Evolutionary conservation across 1,140 invertebrate species (phyloP).

Genomic region (Andricus grossulariae): DNA sequence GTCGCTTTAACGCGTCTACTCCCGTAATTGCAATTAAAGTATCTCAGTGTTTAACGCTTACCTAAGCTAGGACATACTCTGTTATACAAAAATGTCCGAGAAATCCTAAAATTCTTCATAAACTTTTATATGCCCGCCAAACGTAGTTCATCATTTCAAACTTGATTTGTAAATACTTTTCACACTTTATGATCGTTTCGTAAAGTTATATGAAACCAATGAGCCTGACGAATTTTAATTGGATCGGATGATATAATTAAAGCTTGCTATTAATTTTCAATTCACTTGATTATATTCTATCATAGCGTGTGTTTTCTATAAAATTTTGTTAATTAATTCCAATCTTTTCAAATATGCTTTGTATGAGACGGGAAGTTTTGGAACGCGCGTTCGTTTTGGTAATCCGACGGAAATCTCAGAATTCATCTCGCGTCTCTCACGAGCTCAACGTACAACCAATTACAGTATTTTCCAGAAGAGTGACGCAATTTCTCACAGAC

Average conservation of each 20-base stretch:
- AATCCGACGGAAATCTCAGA: constrained; percentile 50
- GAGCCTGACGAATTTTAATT: too few relatives aligned
- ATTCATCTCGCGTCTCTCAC: constrained; percentile 60
- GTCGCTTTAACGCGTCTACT: constrained; percentile 39
- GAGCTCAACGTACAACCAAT: constrained; percentile 67
- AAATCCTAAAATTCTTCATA: too few relatives aligned
- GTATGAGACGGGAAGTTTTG: background rate
- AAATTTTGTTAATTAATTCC: background rate
- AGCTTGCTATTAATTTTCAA: background rate
- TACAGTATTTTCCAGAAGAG: constrained; percentile 73
- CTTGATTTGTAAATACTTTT: too few relatives aligned
- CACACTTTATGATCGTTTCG: too few relatives aligned
- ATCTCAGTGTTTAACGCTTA: constrained; percentile 35
- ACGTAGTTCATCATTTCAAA: too few relatives aligned
- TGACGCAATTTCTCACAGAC: constrained; percentile 60
- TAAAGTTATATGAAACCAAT: too few relatives aligned
- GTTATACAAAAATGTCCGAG: background rate
- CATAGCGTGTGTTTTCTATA: background rate
- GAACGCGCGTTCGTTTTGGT: constrained; percentile 23
- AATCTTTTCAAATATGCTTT: background rate
- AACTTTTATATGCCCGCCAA: too few relatives aligned
- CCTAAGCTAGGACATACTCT: background rate
- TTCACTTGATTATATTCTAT: background rate
- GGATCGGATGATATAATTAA: too few relatives aligned
- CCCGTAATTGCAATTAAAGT: constrained; percentile 60